A percentile compares a stretch with the other conserved stretches of the same genome.
These are phyloP conservation scores for Bactericera cockerelli DNA, from an alignment of 1,140 invertebrate species.

Conservation along the genomic window DNA sequence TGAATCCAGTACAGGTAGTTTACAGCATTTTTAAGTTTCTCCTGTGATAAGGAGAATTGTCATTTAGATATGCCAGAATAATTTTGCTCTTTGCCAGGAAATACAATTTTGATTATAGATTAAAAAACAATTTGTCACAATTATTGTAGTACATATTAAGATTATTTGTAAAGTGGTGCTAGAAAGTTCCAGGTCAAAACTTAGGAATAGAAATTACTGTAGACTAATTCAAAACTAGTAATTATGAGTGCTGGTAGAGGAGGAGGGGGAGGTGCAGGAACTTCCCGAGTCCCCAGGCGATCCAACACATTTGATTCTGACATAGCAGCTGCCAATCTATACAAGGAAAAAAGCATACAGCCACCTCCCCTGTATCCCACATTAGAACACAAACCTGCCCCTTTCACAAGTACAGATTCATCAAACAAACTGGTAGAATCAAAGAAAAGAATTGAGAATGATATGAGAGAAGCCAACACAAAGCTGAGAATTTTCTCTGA, in stretches of 20 bases:
- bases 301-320: not conserved
- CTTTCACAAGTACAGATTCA: not conserved
- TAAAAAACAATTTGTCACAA: too few species aligned
- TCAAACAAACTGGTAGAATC: not conserved
- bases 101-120: too few species aligned
- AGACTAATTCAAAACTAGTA: too few species aligned
- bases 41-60: too few species aligned
- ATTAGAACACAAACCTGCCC: not conserved
- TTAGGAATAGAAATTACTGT: too few species aligned
- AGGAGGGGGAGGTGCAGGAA: not conserved
- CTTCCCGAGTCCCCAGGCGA: not conserved
- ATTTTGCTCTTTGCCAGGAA: too few species aligned
- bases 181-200: too few species aligned
- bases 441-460: constrained; percentile 10
- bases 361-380: not conserved
- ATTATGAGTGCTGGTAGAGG: too few species aligned
- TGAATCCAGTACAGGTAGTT: constrained; percentile 18
- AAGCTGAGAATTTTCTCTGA: not conserved
- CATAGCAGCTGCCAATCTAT: constrained; percentile 13
- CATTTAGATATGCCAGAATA: too few species aligned
- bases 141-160: too few species aligned
- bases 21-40: not conserved
- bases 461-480: not conserved
- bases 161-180: too few species aligned
- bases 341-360: not conserved